Evolutionary conservation across 2,797 vertebrate species (phyloP).

Genomic region (Sebastes ruberrimus): DNA sequence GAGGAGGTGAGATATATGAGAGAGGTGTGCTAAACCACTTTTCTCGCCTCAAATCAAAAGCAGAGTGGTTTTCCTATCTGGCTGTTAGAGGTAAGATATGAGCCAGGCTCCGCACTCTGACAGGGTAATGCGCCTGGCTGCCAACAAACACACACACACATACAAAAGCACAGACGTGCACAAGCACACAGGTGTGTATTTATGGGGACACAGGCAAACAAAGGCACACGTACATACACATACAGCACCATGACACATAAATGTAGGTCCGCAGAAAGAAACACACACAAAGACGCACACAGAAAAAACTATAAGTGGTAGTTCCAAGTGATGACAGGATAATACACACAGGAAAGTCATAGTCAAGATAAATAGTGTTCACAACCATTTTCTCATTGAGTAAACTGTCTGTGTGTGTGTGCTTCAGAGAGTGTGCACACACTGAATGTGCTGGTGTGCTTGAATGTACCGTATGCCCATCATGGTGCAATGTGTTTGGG

Average conservation of each 20-base stretch:
- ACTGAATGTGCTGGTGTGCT: background rate
- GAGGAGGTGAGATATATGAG: conserved; percentile 68
- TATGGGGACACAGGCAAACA: background rate
- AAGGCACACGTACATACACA: background rate
- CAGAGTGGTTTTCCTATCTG: conserved; percentile 76
- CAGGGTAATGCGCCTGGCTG: conserved; percentile 66
- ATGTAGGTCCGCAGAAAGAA: background rate
- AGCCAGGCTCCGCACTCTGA: conserved; percentile 59
- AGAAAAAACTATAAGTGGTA: background rate
- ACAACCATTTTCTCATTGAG: conserved; percentile 9
- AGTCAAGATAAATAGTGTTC: conserved; percentile 38
- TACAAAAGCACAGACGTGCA: background rate
- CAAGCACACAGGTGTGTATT: conserved; percentile 6
- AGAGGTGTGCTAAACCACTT: conserved; percentile 73
- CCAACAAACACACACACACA: conserved; percentile 30
- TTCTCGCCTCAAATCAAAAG: conserved; percentile 76
- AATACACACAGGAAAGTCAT: conserved; percentile 9
- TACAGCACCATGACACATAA: background rate
- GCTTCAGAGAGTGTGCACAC: background rate
- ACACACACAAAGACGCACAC: background rate
- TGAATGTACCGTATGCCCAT: too few relatives aligned
- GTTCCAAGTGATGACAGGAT: conserved; percentile 15
- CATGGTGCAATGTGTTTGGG: background rate
- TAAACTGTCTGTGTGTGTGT: background rate
- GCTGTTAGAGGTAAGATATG: conserved; percentile 79